Evolutionary conservation across 1,140 invertebrate species (phyloP).

Genomic region (Drosophila micromelanica): DNA sequence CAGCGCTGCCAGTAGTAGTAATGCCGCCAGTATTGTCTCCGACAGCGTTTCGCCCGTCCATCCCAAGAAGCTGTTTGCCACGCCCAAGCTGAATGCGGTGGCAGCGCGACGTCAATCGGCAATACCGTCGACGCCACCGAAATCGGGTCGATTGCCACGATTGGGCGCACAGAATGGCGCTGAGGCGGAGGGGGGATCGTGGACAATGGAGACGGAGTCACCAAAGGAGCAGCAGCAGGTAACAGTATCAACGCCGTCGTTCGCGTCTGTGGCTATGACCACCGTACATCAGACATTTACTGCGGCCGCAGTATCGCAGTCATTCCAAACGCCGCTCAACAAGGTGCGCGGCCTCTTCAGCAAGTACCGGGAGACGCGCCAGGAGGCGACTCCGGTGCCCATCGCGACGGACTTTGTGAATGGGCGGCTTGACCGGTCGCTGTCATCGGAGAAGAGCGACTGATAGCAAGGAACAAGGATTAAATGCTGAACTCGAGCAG

Average conservation of each 20-base stretch:
- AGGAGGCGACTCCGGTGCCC: neutral
- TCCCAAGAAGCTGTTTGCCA: conserved; percentile 33
- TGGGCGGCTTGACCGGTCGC: neutral
- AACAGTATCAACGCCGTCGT: conserved; percentile 2
- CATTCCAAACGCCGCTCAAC: conserved; percentile 59
- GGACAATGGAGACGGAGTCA: neutral
- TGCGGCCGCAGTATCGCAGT: conserved; percentile 25
- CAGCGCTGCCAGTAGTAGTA: neutral
- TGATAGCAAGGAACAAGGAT: neutral
- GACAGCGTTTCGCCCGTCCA: conserved; percentile 5
- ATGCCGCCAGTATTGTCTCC: conserved; percentile 10
- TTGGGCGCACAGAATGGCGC: neutral
- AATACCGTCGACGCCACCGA: conserved; percentile 24
- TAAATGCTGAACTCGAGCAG: conserved; percentile 1
- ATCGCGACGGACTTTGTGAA: neutral
- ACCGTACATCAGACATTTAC: conserved; percentile 9
- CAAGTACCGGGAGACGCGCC: conserved; percentile 46
- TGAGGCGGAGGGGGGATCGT: neutral
- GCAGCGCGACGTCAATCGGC: conserved; percentile 4
- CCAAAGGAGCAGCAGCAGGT: conserved; percentile 1
- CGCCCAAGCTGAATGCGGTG: conserved; percentile 41
- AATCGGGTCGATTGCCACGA: neutral
- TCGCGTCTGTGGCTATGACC: conserved; percentile 7
- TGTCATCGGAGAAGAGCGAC: conserved; percentile 15
- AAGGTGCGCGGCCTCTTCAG: conserved; percentile 56